Percentiles rank a stretch among this genome's conserved stretches.
Evolutionary conservation across 2,113 vertebrate genomes (phyloP).

Genomic region (western clawed frog (Xenopus tropicalis)): UCB_Xtro_10.0 CM004449.2:72866001-72866500

Average conservation of each 20-base stretch:
- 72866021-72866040: not conserved
- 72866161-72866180: constrained; percentile 50
- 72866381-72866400: not conserved
- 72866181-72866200: constrained; percentile 56
- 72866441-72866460: no score
- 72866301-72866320: constrained; percentile 96
- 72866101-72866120: constrained; percentile 89
- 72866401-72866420: no score
- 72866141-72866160: constrained; percentile 54
- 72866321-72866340: constrained; percentile 98
- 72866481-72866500: no score
- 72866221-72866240: constrained; percentile 74
- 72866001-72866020: no score
- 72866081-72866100: constrained; percentile 84
- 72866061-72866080: constrained; percentile 75
- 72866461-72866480: no score
- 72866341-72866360: constrained; percentile 99
- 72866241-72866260: constrained; percentile 92
- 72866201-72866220: constrained; percentile 52
- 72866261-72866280: constrained; percentile 72
- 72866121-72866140: constrained; percentile 66
- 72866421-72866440: no score
- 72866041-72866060: constrained; percentile 12
- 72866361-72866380: constrained; percentile 95
- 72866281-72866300: constrained; percentile 92